phyloP scores from a whole-genome alignment of 53 echinoderm and acorn worm genomes.

The Patiria pectinifera region DNA sequence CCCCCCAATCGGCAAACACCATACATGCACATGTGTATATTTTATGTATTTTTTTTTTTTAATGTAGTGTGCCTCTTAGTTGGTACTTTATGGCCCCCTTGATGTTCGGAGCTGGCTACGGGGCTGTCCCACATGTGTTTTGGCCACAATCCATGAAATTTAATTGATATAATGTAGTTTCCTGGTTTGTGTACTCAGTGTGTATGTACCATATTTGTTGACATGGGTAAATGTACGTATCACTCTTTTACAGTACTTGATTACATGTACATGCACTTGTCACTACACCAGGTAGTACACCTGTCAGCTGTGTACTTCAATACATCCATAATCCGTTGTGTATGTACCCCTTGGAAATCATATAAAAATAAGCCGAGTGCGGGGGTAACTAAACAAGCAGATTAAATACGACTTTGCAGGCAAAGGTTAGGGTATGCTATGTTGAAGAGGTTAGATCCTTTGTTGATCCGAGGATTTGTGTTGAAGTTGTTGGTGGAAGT shows the following conservation, averaged over 20 bases:
- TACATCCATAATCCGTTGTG: neutral
- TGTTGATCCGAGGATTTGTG: neutral
- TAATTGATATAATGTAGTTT: neutral
- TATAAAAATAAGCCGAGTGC: neutral
- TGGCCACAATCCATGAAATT: too few species aligned
- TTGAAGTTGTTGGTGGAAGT: neutral
- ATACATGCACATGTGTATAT: too few species aligned
- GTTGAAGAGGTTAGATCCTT: conserved; percentile 25
- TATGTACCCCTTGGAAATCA: conserved; percentile 31
- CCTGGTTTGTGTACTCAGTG: neutral
- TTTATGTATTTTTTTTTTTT: too few species aligned
- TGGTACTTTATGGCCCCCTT: too few species aligned
- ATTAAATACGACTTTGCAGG: conserved; percentile 10
- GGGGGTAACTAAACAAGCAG: conserved; percentile 22
- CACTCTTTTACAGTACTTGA: neutral
- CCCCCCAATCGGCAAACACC: too few species aligned
- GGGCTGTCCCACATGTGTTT: too few species aligned
- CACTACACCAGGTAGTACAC: neutral
- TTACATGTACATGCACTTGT: neutral
- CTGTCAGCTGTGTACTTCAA: neutral
- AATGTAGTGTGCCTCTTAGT: too few species aligned
- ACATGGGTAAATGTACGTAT: neutral
- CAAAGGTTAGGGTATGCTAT: conserved; percentile 20
- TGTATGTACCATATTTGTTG: neutral
- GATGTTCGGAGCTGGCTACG: too few species aligned